A percentile compares a stretch with the other conserved stretches of the same genome.
phyloP scores from a whole-genome alignment of 2,888 invertebrate species.

The Smittia aterrima region DNA sequence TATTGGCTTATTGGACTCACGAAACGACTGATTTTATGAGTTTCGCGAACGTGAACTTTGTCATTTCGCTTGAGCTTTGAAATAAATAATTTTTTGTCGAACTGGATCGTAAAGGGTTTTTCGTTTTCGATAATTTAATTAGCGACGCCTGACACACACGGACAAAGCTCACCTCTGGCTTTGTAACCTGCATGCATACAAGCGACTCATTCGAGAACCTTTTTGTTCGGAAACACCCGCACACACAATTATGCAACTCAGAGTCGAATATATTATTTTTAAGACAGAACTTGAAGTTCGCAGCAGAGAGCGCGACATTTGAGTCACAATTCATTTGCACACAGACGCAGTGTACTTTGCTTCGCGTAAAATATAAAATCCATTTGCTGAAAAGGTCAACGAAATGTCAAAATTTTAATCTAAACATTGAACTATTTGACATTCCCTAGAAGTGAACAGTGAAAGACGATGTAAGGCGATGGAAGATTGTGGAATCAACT shows the following conservation, averaged over 20 bases:
- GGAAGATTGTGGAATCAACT: neutral
- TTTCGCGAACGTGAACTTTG: neutral
- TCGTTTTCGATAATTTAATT: neutral
- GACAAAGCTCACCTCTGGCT: no score
- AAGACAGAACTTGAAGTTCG: no score
- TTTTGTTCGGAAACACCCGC: no score
- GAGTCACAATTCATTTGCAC: no score
- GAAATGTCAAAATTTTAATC: constrained; percentile 36
- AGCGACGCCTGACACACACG: neutral
- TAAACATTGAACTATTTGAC: constrained; percentile 35
- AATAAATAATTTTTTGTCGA: neutral
- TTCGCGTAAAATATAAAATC: no score
- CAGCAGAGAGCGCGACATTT: neutral
- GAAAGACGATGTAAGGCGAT: neutral
- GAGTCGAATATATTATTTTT: no score
- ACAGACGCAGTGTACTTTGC: no score
- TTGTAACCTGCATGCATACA: no score
- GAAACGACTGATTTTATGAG: neutral
- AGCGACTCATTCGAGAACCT: no score
- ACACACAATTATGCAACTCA: no score
- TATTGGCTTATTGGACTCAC: neutral
- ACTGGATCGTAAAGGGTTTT: neutral
- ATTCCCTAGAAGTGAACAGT: neutral
- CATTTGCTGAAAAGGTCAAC: constrained; percentile 32
- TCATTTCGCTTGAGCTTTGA: neutral